phyloP scores from a whole-genome alignment of 2,888 invertebrate genomes.

The Lasius platythorax region DNA sequence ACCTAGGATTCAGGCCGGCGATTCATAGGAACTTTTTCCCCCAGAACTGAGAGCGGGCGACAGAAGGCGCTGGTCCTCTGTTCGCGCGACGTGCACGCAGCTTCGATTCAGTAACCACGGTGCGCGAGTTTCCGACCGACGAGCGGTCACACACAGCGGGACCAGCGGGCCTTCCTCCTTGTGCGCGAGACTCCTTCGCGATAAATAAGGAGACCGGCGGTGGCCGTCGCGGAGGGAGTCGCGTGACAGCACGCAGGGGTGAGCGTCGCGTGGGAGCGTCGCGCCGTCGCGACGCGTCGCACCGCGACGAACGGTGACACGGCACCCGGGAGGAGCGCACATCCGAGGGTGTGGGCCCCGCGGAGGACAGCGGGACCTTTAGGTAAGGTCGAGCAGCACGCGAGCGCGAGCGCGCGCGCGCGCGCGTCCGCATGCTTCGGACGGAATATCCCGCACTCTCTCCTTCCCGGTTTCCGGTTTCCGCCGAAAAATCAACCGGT shows the following conservation, averaged over 20 bases:
- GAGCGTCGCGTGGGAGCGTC: slow-evolving; percentile 53
- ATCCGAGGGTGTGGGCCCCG: slow-evolving; percentile 79
- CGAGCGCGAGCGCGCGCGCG: no score
- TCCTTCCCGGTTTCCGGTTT: no score
- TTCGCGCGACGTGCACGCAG: slow-evolving; percentile 77
- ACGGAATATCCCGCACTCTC: no score
- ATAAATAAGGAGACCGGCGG: slow-evolving; percentile 58
- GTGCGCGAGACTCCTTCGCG: slow-evolving; percentile 65
- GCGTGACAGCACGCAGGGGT: slow-evolving; percentile 21
- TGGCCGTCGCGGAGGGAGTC: slow-evolving; percentile 2
- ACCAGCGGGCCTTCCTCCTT: slow-evolving; percentile 60
- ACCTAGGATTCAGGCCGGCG: background rate
- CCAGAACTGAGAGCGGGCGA: slow-evolving; percentile 25
- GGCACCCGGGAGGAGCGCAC: slow-evolving; percentile 58
- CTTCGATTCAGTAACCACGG: slow-evolving; percentile 80
- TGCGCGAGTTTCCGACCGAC: slow-evolving; percentile 74
- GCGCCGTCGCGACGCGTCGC: slow-evolving; percentile 52
- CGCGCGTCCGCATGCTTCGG: no score
- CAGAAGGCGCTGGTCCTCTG: slow-evolving; percentile 75
- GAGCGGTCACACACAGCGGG: slow-evolving; percentile 54
- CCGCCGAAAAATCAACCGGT: no score
- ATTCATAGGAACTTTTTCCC: slow-evolving; percentile 23
- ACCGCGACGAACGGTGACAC: slow-evolving; percentile 72
- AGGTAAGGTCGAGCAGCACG: slow-evolving; percentile 71
- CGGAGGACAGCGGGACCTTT: slow-evolving; percentile 70